These are phyloP conservation scores for Pavo muticus DNA, from an alignment of 2,113 vertebrate genomes.

Conservation along the genomic window DNA sequence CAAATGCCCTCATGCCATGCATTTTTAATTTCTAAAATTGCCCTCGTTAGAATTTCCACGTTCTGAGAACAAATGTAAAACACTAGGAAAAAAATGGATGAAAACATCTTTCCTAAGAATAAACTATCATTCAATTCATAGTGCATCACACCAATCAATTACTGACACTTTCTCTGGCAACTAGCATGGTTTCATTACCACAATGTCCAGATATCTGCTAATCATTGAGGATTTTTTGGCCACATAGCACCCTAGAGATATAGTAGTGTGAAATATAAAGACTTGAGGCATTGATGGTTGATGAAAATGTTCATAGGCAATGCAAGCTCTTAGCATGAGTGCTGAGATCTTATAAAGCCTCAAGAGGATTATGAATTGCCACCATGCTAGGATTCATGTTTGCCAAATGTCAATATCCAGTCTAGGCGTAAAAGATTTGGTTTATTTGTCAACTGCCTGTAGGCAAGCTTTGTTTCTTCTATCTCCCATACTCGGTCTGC, in stretches of 20 bases:
- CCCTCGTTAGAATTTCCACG: neutral
- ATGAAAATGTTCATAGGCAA: neutral
- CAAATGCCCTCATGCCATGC: slow-evolving; percentile 43
- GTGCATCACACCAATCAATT: neutral
- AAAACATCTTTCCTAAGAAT: neutral
- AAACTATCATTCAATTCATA: neutral
- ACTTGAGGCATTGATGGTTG: neutral
- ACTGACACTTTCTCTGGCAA: neutral
- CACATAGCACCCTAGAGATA: neutral
- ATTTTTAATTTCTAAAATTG: slow-evolving; percentile 64
- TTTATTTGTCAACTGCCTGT: neutral
- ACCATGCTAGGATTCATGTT: neutral
- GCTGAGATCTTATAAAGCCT: neutral
- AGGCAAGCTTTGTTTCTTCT: neutral
- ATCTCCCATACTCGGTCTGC: neutral
- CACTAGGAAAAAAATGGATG: neutral
- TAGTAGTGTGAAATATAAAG: neutral
- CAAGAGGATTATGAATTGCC: neutral
- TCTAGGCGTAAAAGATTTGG: neutral
- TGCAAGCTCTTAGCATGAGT: neutral
- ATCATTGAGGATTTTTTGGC: neutral
- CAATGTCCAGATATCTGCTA: neutral
- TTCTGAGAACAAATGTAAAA: slow-evolving; percentile 36
- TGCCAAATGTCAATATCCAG: neutral
- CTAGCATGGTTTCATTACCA: neutral